These are phyloP conservation scores for Ceyx cyanopectus DNA, from an alignment of 2,113 vertebrate genomes.

Conservation along the genomic window DNA sequence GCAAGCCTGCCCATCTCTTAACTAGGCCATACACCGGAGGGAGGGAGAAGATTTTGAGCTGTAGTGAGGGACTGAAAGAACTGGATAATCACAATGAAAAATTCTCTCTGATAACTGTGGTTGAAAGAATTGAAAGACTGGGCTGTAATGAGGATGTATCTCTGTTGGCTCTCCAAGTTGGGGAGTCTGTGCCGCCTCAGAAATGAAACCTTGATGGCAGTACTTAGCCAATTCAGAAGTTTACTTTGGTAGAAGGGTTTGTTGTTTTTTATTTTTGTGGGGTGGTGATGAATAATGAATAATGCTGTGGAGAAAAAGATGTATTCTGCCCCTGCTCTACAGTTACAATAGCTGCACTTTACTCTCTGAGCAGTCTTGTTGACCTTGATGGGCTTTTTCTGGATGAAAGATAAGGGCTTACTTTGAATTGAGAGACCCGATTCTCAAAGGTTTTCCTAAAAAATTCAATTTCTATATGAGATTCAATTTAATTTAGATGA, in stretches of 20 bases:
- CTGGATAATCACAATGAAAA: slow-evolving; percentile 48
- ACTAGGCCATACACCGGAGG: neutral
- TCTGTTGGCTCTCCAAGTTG: neutral
- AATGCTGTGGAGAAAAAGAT: neutral
- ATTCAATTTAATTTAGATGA: neutral
- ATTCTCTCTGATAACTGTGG: slow-evolving; percentile 53
- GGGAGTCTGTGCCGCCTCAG: neutral
- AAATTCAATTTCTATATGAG: neutral
- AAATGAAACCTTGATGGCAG: neutral
- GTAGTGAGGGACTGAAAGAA: neutral
- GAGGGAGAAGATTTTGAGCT: neutral
- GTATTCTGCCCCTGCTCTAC: neutral
- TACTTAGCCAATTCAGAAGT: neutral
- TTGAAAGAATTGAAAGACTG: neutral
- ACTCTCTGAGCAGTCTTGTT: neutral
- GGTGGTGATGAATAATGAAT: slow-evolving; percentile 21
- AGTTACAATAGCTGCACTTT: neutral
- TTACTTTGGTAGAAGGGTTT: neutral
- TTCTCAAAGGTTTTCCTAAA: neutral
- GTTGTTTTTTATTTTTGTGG: neutral
- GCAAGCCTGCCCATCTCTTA: neutral
- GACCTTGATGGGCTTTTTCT: neutral
- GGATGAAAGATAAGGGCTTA: neutral
- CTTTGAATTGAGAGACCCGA: neutral
- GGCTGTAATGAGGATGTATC: neutral